These are phyloP conservation scores for Acanthosoma haemorrhoidale DNA, from an alignment of 2,888 invertebrate species.

Conservation along the genomic window DNA sequence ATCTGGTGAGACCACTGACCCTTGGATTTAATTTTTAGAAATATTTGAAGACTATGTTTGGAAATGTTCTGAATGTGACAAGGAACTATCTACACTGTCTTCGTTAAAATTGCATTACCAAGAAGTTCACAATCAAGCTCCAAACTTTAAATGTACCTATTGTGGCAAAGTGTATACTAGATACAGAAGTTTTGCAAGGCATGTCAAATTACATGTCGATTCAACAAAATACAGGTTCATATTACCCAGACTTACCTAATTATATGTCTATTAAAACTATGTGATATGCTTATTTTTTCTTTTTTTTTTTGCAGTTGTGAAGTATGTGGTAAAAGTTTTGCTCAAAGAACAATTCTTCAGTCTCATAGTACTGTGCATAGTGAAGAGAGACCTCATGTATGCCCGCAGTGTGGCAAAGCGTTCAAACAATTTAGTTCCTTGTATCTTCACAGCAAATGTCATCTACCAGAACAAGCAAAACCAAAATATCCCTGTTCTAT, in stretches of 20 bases:
- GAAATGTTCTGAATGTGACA: slow-evolving; percentile 38
- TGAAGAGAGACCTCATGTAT: slow-evolving; percentile 42
- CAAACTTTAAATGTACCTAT: slow-evolving; percentile 42
- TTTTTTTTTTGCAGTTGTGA: slow-evolving; percentile 41
- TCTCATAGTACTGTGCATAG: slow-evolving; percentile 44
- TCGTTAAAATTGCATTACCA: slow-evolving; percentile 42
- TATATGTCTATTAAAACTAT: not conserved
- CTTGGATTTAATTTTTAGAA: slow-evolving; percentile 31
- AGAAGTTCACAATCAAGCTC: slow-evolving; percentile 41
- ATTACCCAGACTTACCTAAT: not conserved
- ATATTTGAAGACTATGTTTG: slow-evolving; percentile 36
- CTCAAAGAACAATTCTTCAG: slow-evolving; percentile 42
- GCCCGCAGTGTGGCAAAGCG: slow-evolving; percentile 43
- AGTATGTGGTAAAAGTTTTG: slow-evolving; percentile 44
- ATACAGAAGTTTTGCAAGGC: slow-evolving; percentile 43
- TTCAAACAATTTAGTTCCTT: slow-evolving; percentile 44
- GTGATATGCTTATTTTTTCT: not conserved
- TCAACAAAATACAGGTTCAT: slow-evolving; percentile 42
- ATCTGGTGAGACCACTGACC: too few species aligned
- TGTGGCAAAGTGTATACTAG: slow-evolving; percentile 43
- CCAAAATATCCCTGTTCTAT: slow-evolving; percentile 42
- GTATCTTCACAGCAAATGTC: slow-evolving; percentile 43
- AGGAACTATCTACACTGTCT: slow-evolving; percentile 34
- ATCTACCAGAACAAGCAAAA: slow-evolving; percentile 42
- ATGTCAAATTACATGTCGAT: slow-evolving; percentile 43